Percentiles rank a stretch among this genome's conserved stretches.
These are phyloP conservation scores for Scrobipalpa costella DNA, from an alignment of 2,888 invertebrate species.

Conservation along the genomic window DNA sequence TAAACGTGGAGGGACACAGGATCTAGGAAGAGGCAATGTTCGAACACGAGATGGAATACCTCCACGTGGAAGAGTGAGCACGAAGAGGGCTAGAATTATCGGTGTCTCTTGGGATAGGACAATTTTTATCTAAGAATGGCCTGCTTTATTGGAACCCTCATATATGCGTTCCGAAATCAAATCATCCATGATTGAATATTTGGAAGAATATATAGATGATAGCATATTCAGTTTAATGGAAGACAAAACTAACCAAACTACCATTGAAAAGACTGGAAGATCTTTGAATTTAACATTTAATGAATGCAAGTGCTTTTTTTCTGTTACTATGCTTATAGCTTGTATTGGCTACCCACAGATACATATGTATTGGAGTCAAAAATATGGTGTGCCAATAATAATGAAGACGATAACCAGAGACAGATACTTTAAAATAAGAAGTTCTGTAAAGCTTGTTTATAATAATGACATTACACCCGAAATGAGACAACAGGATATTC, in stretches of 20 bases:
- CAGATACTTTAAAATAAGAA: constrained; percentile 24
- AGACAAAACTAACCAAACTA: constrained; percentile 3
- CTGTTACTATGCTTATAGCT: constrained; percentile 27
- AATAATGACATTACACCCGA: constrained; percentile 30
- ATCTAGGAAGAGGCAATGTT: background rate
- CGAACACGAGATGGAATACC: background rate
- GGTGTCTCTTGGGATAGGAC: background rate
- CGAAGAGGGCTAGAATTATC: background rate
- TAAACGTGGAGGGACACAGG: background rate
- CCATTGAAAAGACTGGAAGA: constrained; percentile 9
- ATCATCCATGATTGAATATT: background rate
- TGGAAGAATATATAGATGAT: constrained; percentile 8
- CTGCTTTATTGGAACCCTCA: constrained; percentile 1
- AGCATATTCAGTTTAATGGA: background rate
- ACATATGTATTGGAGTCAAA: constrained; percentile 29
- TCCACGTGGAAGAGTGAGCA: background rate
- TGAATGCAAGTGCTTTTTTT: constrained; percentile 28
- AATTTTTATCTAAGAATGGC: background rate
- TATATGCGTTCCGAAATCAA: constrained; percentile 10
- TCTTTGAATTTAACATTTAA: constrained; percentile 22
- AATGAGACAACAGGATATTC: constrained; percentile 27
- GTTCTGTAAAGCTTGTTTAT: constrained; percentile 31
- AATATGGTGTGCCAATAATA: constrained; percentile 30
- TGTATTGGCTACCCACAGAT: constrained; percentile 25
- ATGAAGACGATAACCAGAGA: constrained; percentile 28